phyloP scores from a whole-genome alignment of 2,888 invertebrate genomes.

The Furcula furcula region DNA sequence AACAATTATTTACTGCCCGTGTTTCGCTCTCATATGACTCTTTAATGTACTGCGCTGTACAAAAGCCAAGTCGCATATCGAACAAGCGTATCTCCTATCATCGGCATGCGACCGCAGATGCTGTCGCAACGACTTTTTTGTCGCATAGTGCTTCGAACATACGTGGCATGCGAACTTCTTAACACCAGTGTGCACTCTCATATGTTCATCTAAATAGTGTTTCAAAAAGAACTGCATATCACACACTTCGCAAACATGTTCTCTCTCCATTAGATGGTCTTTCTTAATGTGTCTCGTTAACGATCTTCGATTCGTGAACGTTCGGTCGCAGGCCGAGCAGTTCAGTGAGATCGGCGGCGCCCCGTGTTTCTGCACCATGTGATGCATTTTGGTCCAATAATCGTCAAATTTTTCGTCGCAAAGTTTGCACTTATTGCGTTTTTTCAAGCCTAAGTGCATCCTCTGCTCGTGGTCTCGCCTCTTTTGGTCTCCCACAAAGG shows the following conservation, averaged over 20 bases:
- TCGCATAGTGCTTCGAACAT: constrained; percentile 46
- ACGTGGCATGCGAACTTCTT: constrained; percentile 50
- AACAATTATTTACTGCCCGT: constrained; percentile 12
- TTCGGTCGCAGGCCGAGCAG: constrained; percentile 51
- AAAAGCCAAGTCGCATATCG: constrained; percentile 26
- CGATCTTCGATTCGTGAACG: constrained; percentile 41
- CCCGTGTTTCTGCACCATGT: constrained; percentile 42
- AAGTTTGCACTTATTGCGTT: constrained; percentile 43
- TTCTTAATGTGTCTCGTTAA: constrained; percentile 47
- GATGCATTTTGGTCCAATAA: constrained; percentile 43
- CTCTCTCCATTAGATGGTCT: constrained; percentile 52
- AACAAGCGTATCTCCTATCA: constrained; percentile 25
- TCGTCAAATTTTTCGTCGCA: constrained; percentile 49
- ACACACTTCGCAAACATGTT: constrained; percentile 44
- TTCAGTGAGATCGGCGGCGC: constrained; percentile 36
- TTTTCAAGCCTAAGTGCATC: constrained; percentile 38
- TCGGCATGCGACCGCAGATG: constrained; percentile 47
- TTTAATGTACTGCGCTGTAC: constrained; percentile 49
- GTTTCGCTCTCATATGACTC: constrained; percentile 52
- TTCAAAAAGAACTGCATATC: constrained; percentile 49
- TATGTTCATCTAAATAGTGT: constrained; percentile 45
- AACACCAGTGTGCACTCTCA: constrained; percentile 49
- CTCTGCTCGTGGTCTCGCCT: constrained; percentile 34
- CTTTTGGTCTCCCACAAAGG: constrained; percentile 46
- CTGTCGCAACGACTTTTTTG: constrained; percentile 49